Conservation (phyloP, 1,140 invertebrate genomes). For the Magallana gigas region DNA sequence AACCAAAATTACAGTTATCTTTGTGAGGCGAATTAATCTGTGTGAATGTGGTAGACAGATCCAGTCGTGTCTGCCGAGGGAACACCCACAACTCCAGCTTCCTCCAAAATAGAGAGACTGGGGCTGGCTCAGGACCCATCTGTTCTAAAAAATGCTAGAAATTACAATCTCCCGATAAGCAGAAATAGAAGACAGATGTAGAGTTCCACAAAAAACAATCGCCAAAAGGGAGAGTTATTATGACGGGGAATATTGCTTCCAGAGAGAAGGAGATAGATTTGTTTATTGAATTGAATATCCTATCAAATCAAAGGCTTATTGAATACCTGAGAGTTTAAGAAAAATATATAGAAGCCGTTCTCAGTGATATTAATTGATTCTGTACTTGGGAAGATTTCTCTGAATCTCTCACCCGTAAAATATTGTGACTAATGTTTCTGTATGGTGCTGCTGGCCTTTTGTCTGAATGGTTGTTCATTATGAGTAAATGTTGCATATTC, state of each 20-base stretch:
- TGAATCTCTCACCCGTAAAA: conserved; percentile 11
- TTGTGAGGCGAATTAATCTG: too few species aligned
- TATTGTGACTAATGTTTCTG: conserved; percentile 19
- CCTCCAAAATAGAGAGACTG: too few species aligned
- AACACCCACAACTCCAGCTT: too few species aligned
- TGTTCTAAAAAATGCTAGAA: conserved; percentile 27
- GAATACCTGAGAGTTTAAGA: neutral
- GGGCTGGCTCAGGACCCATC: neutral
- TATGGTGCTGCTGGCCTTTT: neutral
- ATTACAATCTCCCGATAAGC: conserved; percentile 15
- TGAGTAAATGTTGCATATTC: conserved; percentile 6
- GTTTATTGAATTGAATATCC: conserved; percentile 22
- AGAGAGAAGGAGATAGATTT: neutral
- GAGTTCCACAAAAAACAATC: neutral
- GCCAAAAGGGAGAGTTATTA: neutral
- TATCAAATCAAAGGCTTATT: conserved; percentile 20
- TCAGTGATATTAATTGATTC: conserved; percentile 8
- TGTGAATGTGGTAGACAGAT: too few species aligned
- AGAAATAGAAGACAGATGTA: conserved; percentile 25
- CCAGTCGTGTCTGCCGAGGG: too few species aligned
- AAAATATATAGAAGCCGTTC: neutral
- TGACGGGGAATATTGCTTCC: neutral
- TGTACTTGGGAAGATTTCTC: conserved; percentile 17
- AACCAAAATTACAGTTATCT: too few species aligned
- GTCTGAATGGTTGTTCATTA: conserved; percentile 1